These are phyloP conservation scores for Chelonoidis abingdonii DNA, from an alignment of 2,113 vertebrate genomes.

Conservation along the genomic window DNA sequence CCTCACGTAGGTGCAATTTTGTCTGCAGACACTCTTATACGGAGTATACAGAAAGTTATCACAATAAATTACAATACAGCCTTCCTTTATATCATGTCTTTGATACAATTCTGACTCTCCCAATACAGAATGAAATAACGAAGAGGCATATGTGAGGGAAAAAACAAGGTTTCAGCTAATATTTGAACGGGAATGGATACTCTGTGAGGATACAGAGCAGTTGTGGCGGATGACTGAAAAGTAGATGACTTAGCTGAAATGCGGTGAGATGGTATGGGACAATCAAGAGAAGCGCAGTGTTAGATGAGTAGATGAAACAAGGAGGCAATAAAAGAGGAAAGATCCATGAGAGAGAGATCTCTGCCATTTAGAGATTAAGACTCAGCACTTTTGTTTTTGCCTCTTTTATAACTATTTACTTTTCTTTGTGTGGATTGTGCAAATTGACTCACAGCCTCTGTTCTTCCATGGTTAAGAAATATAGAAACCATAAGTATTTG, in stretches of 20 bases:
- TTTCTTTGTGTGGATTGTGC: background rate
- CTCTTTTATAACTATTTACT: background rate
- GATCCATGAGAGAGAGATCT: too few species aligned
- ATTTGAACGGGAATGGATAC: background rate
- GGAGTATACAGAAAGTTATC: background rate
- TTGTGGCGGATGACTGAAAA: background rate
- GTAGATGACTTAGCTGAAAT: background rate
- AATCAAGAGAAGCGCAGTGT: background rate
- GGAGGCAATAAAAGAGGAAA: background rate
- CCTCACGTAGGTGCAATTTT: too few species aligned
- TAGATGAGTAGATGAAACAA: background rate
- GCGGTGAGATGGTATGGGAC: too few species aligned
- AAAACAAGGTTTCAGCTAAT: background rate
- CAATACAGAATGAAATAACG: background rate
- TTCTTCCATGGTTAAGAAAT: background rate
- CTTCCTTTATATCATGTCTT: background rate
- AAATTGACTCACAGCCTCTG: background rate
- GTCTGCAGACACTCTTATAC: too few species aligned
- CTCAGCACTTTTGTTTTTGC: background rate
- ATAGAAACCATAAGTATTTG: background rate
- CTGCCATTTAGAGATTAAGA: background rate
- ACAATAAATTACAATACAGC: background rate
- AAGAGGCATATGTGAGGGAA: background rate
- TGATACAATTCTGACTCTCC: background rate
- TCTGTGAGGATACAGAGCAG: background rate